phyloP scores from a whole-genome alignment of 2,888 invertebrate genomes.

The Helleia helle region DNA sequence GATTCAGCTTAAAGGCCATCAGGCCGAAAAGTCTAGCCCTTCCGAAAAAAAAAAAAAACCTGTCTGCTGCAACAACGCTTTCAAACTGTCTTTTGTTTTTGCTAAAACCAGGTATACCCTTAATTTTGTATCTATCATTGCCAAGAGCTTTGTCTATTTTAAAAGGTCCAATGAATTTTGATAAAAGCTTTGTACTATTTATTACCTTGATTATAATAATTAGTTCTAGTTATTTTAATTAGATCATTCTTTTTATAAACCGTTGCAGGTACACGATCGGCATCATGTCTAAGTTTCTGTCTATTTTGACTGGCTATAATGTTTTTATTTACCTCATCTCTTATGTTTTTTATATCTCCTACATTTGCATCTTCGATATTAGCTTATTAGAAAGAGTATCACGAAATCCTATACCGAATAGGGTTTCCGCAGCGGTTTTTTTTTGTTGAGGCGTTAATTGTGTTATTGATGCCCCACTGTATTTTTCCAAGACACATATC shows the following conservation, averaged over 20 bases:
- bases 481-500: slow-evolving; percentile 16
- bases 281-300: slow-evolving; percentile 1
- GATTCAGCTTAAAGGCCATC: too few species aligned
- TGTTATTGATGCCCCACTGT: slow-evolving; percentile 18
- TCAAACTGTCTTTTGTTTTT: not conserved
- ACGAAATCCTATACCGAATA: slow-evolving; percentile 28
- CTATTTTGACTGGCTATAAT: not conserved
- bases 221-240: slow-evolving; percentile 1
- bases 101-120: slow-evolving; percentile 2
- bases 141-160: slow-evolving; percentile 1
- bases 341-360: not conserved
- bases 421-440: slow-evolving; percentile 18
- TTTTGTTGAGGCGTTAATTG: slow-evolving; percentile 14
- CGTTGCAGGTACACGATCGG: not conserved
- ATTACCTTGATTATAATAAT: slow-evolving; percentile 1
- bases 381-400: not conserved
- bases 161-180: slow-evolving; percentile 10
- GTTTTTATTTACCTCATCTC: not conserved
- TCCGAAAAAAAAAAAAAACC: too few species aligned
- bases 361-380: not conserved
- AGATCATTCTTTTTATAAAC: slow-evolving; percentile 5
- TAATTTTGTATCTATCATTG: slow-evolving; percentile 6
- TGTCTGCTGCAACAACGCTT: slow-evolving; percentile 6
- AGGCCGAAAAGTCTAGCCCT: too few species aligned
- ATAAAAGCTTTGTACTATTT: slow-evolving; percentile 7